Base-by-base conservation (phyloP, 1,140 invertebrate species). In the Triops longicaudatus region DNA sequence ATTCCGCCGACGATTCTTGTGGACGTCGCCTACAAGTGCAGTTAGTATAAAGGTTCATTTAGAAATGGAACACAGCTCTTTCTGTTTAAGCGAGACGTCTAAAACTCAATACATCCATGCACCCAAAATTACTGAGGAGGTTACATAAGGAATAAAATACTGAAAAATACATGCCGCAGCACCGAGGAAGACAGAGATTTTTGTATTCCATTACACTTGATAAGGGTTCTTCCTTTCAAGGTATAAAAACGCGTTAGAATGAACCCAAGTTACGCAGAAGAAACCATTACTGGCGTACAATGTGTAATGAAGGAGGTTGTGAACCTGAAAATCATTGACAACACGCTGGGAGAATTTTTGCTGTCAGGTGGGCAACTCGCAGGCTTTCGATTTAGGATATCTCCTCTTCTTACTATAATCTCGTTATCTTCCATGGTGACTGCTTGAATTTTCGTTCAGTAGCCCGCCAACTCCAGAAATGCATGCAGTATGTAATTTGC, bases 1-100 rank as follows among this genome's bases (percentile, higher is more conserved):
- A 98, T 97, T 7, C 93, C 93, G 12, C 95, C 94, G 14, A 98
- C 93, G 81, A 97, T 94, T 78, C 96, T 86, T 2, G 96, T 97
- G 2, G 94, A 97, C 12, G 95, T 94, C 17, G 96, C 95, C 92
- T 97, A 84, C 77, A 83, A 84, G 81, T 26, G 26, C 22, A 14
- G 44, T 17, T 26, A 75, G 26, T n/a, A 73, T 7, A 73, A 11
- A 12, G 22, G n/a, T n/a, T 1, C 6, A 9, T 14, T 37, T 37
- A 63, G 1, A 6, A 63, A 63, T 63, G 50, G 6, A 9, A 63
- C 6, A n/a, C 50, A n/a, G 17, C 50, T 63, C 22, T 63, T 22
- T 22, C 14, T 63, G 10, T 63, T 9, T 63, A 63, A 12, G 44
- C 22, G 50, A 63, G 22, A 63, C 6, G 5, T n/a, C 22, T 22